These are phyloP conservation scores for Mycalesis mineus DNA, from an alignment of 2,888 invertebrate species.

Conservation along the genomic window DNA sequence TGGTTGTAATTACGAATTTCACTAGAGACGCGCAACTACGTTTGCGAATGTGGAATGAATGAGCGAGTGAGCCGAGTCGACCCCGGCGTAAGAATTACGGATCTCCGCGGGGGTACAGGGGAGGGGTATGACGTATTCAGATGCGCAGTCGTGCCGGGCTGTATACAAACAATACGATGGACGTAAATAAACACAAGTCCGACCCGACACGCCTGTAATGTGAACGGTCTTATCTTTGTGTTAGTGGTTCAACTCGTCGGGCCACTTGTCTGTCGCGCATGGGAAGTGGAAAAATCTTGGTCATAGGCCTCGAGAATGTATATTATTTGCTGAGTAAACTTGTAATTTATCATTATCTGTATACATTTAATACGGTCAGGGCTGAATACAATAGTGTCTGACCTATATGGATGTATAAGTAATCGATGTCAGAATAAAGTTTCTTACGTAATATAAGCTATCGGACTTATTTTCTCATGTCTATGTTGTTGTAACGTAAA, in stretches of 20 bases:
- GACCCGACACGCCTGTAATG: slow-evolving; percentile 55
- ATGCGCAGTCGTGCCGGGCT: slow-evolving; percentile 77
- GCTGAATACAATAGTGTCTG: slow-evolving; percentile 24
- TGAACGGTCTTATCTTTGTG: slow-evolving; percentile 66
- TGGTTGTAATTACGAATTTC: slow-evolving; percentile 51
- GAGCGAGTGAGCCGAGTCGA: slow-evolving; percentile 69
- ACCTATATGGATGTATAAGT: slow-evolving; percentile 20
- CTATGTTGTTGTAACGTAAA: no score
- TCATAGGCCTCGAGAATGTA: slow-evolving; percentile 28
- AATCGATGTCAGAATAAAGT: slow-evolving; percentile 6
- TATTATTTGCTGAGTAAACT: slow-evolving; percentile 21
- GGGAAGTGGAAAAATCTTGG: slow-evolving; percentile 31
- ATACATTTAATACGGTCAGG: slow-evolving; percentile 25
- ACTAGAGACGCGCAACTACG: slow-evolving; percentile 58
- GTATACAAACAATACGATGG: slow-evolving; percentile 78
- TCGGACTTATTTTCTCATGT: background rate
- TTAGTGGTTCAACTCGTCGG: slow-evolving; percentile 51
- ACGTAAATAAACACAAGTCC: slow-evolving; percentile 77
- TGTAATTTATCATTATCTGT: slow-evolving; percentile 20
- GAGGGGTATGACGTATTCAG: slow-evolving; percentile 68
- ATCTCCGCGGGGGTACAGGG: slow-evolving; percentile 54
- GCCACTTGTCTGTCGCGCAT: slow-evolving; percentile 38
- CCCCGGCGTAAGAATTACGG: slow-evolving; percentile 65
- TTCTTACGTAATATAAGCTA: slow-evolving; percentile 6
- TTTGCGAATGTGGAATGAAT: slow-evolving; percentile 76